Evolutionary conservation across 53 echinoderm and acorn worm genomes (phyloP), one percentile per base, ranked within the genome.

Genomic region (Luidia sarsii): DNA sequence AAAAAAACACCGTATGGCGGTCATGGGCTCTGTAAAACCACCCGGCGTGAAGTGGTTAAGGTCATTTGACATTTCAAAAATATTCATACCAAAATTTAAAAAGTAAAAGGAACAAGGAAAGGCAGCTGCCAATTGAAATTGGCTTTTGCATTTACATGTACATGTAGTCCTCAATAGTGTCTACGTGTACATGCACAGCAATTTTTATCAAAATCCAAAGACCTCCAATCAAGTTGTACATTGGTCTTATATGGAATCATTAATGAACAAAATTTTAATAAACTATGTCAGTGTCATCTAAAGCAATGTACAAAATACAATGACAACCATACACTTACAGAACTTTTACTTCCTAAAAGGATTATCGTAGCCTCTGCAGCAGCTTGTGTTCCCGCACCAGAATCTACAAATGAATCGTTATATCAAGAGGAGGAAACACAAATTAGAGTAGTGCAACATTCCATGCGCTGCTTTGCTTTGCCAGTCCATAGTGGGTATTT

Each of bases 241-340:
- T 9, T 51, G 51, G 51, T n/a, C 16, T 5, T 51, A 51, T 5
- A 51, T 14, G 8, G 3, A 45, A 14, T 7, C 24, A 16, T 2
- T 18, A 34, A 41, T 66, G 2, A 34, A 67, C 13, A 4, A 43
- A 28, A 2, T 5, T 3, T 39, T 43, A 2, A 24, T 25, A 16
- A 22, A 11, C 7, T 38, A 11, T 54, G 15, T 7, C 30, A 19
- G 57, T n/a, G 10, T 33, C 32, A 29, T n/a, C 21, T 72, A 28
- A 21, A 53, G 18, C 19, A 29, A 82, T 29, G 29, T 33, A 68
- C 27, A n/a, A 34, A n/a, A n/a, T n/a, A n/a, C n/a, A n/a, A n/a
- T n/a, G n/a, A n/a, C n/a, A n/a, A n/a, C n/a, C n/a, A n/a, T n/a
- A 4, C 39, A 89, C 93, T 92, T 74, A 92, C 93, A 35, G 93